These are phyloP conservation scores for Andrena praecox DNA, from an alignment of 2,888 invertebrate genomes.

Conservation along the genomic window DNA sequence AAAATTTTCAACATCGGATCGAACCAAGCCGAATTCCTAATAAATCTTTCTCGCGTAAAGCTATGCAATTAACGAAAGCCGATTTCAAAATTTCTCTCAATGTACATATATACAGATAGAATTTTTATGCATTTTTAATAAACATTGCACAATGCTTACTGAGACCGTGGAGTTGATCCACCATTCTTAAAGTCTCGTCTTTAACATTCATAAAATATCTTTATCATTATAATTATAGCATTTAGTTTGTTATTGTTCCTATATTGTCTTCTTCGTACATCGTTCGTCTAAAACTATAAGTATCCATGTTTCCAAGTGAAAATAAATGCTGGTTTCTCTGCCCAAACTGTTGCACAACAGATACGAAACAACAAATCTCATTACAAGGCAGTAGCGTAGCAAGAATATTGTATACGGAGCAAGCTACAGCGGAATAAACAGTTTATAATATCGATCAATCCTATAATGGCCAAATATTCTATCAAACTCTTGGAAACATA, in stretches of 20 bases:
- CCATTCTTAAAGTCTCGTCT: neutral
- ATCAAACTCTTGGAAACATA: constrained; percentile 15
- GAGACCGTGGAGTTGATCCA: constrained; percentile 3
- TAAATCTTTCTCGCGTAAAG: constrained; percentile 25
- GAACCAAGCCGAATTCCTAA: constrained; percentile 17
- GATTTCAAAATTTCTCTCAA: constrained; percentile 15
- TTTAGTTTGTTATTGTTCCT: constrained; percentile 19
- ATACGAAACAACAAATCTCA: constrained; percentile 19
- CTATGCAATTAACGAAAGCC: constrained; percentile 1
- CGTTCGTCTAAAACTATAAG: constrained; percentile 21
- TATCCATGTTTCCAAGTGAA: constrained; percentile 24
- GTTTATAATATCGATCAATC: constrained; percentile 19
- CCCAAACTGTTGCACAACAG: neutral
- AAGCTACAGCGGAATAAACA: neutral
- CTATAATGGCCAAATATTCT: constrained; percentile 27
- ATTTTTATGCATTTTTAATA: constrained; percentile 7
- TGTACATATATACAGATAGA: constrained; percentile 15
- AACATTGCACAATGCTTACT: constrained; percentile 19
- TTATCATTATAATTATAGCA: constrained; percentile 11
- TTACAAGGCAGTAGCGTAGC: constrained; percentile 17
- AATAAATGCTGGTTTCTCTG: constrained; percentile 49
- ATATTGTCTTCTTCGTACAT: constrained; percentile 35
- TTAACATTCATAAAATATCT: constrained; percentile 25
- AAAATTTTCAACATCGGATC: neutral
- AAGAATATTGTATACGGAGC: constrained; percentile 14